These are phyloP conservation scores for Anguilla obscura DNA, from an alignment of 2,797 vertebrate species.

Conservation along the genomic window DNA sequence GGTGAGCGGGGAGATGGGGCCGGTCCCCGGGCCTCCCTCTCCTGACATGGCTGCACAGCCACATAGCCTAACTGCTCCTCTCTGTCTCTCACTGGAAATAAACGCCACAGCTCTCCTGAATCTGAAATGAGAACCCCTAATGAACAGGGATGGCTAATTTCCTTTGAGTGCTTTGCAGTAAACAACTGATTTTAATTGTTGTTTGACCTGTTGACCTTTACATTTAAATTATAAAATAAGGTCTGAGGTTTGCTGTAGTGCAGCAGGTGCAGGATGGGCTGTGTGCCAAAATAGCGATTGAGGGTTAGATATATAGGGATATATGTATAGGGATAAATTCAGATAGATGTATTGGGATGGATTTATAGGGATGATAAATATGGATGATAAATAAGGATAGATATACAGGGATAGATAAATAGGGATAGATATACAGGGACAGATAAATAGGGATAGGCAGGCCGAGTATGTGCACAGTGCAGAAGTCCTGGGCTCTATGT, in stretches of 20 bases:
- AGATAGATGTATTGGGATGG: too few relatives aligned
- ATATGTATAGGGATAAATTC: too few relatives aligned
- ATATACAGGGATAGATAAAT: background rate
- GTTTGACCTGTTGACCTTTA: too few relatives aligned
- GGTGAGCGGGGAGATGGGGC: background rate
- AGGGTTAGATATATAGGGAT: too few relatives aligned
- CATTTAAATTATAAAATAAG: too few relatives aligned
- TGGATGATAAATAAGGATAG: background rate
- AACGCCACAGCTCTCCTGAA: background rate
- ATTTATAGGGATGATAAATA: too few relatives aligned
- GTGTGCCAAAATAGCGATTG: background rate
- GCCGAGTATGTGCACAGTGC: background rate
- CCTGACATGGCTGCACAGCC: background rate
- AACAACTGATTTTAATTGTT: background rate
- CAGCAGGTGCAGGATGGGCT: background rate
- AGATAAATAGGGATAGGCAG: background rate
- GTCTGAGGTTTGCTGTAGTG: too few relatives aligned
- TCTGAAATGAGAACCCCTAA: background rate
- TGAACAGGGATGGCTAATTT: background rate
- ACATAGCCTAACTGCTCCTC: too few relatives aligned
- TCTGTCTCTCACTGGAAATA: too few relatives aligned
- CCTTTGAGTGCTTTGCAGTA: background rate
- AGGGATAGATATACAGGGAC: background rate
- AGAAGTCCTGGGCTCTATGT: background rate
- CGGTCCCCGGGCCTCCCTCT: background rate